Evolutionary conservation across 2,113 vertebrate genomes (phyloP).

Genomic region (Vireo altiloquus): DNA sequence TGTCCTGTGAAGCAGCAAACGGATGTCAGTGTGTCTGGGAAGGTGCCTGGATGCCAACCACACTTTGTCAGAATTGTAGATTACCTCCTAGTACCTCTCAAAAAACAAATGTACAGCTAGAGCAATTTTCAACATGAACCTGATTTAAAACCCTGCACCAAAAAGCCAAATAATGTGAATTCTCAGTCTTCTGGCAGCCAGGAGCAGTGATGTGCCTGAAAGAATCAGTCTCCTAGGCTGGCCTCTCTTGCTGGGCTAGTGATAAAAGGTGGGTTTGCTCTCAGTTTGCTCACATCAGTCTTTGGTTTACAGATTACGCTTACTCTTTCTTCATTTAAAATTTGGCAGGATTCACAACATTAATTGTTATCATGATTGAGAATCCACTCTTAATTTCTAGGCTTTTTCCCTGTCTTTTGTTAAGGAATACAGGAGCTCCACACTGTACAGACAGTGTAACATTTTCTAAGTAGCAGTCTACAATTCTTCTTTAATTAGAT

Average conservation of each 20-base stretch:
- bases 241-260: background rate
- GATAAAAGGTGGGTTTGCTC: background rate
- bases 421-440: background rate
- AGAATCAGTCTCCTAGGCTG: background rate
- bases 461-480: background rate
- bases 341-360: background rate
- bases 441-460: background rate
- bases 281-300: background rate
- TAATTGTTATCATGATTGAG: background rate
- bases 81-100: background rate
- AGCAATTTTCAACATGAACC: background rate
- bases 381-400: background rate
- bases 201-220: background rate
- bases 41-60: background rate
- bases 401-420: background rate
- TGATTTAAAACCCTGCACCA: background rate
- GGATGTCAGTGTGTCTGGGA: background rate
- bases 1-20: conserved; percentile 33
- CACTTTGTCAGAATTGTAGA: background rate
- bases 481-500: background rate
- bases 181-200: background rate
- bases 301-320: background rate
- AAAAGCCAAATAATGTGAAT: background rate
- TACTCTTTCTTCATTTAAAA: background rate
- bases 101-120: background rate